Conservation (phyloP, 1,140 invertebrate genomes). For the Pygmarrhopalites habei region DNA sequence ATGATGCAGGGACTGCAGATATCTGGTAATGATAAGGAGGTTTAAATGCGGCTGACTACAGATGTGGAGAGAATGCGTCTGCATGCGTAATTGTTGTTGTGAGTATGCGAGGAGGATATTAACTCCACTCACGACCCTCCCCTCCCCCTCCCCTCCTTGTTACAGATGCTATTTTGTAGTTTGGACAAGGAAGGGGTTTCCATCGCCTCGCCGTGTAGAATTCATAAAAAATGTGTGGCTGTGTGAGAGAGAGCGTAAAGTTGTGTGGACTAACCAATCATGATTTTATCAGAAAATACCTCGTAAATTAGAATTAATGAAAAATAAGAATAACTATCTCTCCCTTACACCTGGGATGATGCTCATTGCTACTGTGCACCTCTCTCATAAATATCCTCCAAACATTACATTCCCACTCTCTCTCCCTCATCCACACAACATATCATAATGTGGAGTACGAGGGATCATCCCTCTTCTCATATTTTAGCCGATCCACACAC, state of each 20-base stretch:
- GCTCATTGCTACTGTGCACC: neutral
- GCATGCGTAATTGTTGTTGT: constrained; percentile 3
- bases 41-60: no score
- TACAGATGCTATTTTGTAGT: constrained; percentile 4
- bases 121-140: neutral
- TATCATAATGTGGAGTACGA: no score
- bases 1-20: no score
- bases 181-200: neutral
- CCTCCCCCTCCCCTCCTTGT: constrained; percentile 3
- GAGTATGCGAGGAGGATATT: constrained; percentile 3
- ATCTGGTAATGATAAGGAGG: no score
- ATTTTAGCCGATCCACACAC: neutral
- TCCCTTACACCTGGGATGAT: constrained; percentile 6
- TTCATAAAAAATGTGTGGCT: neutral
- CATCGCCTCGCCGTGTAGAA: neutral
- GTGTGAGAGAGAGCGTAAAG: neutral
- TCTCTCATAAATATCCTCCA: constrained; percentile 1
- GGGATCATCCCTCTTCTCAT: constrained; percentile 10
- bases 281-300: constrained; percentile 27
- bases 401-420: no score
- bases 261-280: constrained; percentile 10
- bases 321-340: constrained; percentile 18
- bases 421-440: no score
- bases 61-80: neutral
- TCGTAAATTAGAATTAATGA: constrained; percentile 24